These are phyloP conservation scores for Varanus salvator DNA, from an alignment of 2,113 vertebrate genomes.

Conservation along the genomic window DNA sequence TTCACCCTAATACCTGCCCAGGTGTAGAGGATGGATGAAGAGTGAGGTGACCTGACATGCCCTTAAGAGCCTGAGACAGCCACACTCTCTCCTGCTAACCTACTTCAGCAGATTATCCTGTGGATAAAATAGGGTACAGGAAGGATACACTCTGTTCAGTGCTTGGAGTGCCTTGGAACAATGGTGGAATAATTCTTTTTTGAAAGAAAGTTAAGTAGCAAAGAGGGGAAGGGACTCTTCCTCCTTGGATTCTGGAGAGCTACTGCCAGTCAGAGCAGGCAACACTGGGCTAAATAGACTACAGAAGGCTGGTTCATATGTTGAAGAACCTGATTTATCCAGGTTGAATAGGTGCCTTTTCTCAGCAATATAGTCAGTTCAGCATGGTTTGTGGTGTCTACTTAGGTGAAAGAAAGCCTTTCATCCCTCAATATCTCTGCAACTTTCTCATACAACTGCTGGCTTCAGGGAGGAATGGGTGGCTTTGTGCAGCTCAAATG, in stretches of 20 bases:
- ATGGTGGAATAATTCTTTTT: background rate
- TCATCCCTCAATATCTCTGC: background rate
- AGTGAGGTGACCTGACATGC: too few species aligned
- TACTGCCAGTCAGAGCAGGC: background rate
- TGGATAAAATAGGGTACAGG: background rate
- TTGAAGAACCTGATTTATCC: background rate
- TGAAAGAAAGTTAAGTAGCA: background rate
- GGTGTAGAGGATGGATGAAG: too few species aligned
- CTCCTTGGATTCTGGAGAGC: background rate
- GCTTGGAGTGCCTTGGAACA: background rate
- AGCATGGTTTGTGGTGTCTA: background rate
- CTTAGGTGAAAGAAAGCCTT: background rate
- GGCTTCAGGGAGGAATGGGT: conserved; percentile 8
- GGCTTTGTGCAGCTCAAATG: background rate
- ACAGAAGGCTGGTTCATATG: background rate
- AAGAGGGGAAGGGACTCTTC: background rate
- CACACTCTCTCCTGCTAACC: background rate
- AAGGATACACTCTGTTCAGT: too few species aligned
- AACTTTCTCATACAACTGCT: background rate
- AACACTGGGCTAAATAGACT: background rate
- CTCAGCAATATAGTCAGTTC: background rate
- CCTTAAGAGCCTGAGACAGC: background rate
- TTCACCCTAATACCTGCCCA: background rate
- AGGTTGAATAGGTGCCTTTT: background rate
- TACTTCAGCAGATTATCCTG: background rate